phyloP scores from a whole-genome alignment of 2,797 vertebrate species.

The Falco berigora region DNA sequence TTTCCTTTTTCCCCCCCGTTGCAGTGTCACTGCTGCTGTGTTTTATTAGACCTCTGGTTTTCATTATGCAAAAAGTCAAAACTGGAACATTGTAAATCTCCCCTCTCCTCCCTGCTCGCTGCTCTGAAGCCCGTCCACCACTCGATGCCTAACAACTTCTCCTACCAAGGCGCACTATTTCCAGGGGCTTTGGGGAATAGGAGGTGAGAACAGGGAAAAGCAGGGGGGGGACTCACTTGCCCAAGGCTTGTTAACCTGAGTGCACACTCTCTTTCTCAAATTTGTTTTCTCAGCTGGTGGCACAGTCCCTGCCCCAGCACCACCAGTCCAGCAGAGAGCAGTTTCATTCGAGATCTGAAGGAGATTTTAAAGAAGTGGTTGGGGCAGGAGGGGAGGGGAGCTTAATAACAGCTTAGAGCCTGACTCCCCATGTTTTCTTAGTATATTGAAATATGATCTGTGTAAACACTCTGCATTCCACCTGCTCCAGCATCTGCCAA shows the following conservation, averaged over 20 bases:
- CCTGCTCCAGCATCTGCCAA: slow-evolving; percentile 60
- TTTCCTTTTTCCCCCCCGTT: neutral
- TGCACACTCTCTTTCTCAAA: slow-evolving; percentile 65
- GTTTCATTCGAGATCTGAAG: slow-evolving; percentile 63
- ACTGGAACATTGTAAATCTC: slow-evolving; percentile 59
- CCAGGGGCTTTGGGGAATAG: slow-evolving; percentile 24
- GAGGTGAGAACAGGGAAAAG: slow-evolving; percentile 21
- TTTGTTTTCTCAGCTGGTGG: slow-evolving; percentile 82
- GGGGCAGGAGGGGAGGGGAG: slow-evolving; percentile 39
- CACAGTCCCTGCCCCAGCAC: slow-evolving; percentile 48
- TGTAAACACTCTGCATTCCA: slow-evolving; percentile 68
- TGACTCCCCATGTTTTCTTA: slow-evolving; percentile 60
- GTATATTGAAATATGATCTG: slow-evolving; percentile 64
- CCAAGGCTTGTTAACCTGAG: slow-evolving; percentile 66
- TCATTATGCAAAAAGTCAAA: slow-evolving; percentile 64
- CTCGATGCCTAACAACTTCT: neutral
- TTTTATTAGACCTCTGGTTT: slow-evolving; percentile 69
- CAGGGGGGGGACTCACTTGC: neutral
- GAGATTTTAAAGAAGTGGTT: slow-evolving; percentile 65
- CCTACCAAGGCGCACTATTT: neutral
- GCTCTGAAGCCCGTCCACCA: neutral
- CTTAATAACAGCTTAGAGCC: slow-evolving; percentile 56
- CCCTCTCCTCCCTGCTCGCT: neutral
- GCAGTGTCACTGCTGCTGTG: slow-evolving; percentile 47
- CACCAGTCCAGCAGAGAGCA: slow-evolving; percentile 54